A percentile compares a stretch with the other conserved stretches of the same genome.
Conservation (phyloP, 2,888 invertebrate species). For the Netelia inedita region DNA sequence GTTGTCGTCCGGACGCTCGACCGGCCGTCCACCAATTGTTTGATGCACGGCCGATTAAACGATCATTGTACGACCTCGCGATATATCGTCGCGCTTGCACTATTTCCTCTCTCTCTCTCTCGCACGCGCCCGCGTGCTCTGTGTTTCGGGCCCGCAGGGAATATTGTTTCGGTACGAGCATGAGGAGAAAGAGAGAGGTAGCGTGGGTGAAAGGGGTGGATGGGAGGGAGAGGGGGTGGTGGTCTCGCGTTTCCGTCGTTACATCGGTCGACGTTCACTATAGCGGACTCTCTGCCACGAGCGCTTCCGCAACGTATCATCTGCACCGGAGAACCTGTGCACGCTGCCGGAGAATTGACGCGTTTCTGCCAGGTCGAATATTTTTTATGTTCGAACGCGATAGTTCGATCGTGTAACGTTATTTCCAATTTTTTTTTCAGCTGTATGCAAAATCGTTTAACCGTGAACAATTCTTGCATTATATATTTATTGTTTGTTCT, state of each 20-base stretch:
- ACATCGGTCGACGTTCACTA: slow-evolving; percentile 37
- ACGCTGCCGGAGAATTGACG: slow-evolving; percentile 21
- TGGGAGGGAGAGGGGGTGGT: slow-evolving; percentile 2
- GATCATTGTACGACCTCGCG: slow-evolving; percentile 81
- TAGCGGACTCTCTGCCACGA: slow-evolving; percentile 51
- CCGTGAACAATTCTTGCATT: neutral
- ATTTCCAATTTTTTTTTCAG: slow-evolving; percentile 11
- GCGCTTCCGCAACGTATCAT: slow-evolving; percentile 63
- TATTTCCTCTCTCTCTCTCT: slow-evolving; percentile 29
- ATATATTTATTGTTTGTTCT: neutral
- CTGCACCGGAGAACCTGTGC: slow-evolving; percentile 47
- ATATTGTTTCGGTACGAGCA: slow-evolving; percentile 78
- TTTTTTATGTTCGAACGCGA: neutral
- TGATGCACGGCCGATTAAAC: slow-evolving; percentile 84
- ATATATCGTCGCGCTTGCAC: slow-evolving; percentile 68
- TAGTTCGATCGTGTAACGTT: neutral
- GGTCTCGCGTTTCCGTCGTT: slow-evolving; percentile 59
- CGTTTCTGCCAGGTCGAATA: slow-evolving; percentile 6
- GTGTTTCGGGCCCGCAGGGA: slow-evolving; percentile 69
- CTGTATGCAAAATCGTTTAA: neutral
- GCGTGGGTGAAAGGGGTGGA: neutral
- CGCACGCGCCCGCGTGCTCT: slow-evolving; percentile 57
- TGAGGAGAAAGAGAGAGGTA: neutral
- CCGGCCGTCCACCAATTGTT: slow-evolving; percentile 81
- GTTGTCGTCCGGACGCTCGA: slow-evolving; percentile 69